These are phyloP conservation scores for Archips xylosteana DNA, from an alignment of 2,888 invertebrate species.

Conservation along the genomic window DNA sequence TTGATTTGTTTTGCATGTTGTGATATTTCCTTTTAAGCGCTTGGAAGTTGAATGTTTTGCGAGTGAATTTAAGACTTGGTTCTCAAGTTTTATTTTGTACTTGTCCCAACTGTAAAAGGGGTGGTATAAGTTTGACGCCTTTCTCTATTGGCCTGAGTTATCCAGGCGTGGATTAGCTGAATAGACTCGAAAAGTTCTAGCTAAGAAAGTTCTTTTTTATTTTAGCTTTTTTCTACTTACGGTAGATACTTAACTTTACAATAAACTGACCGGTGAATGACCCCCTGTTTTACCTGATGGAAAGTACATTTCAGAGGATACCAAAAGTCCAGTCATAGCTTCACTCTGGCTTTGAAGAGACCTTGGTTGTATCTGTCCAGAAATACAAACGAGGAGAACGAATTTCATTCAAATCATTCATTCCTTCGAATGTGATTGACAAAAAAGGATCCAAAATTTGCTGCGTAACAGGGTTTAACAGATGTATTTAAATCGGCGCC, in stretches of 20 bases:
- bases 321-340: too few species aligned
- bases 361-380: too few species aligned
- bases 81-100: background rate
- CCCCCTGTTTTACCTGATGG: too few species aligned
- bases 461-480: background rate
- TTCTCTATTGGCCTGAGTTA: background rate
- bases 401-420: too few species aligned
- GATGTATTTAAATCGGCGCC: background rate
- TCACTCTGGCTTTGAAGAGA: too few species aligned
- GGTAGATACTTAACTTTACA: too few species aligned
- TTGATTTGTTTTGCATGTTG: slow-evolving; percentile 9
- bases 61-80: slow-evolving; percentile 18
- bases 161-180: background rate
- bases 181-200: background rate
- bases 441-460: background rate
- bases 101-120: background rate
- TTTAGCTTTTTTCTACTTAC: too few species aligned
- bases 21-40: slow-evolving; percentile 13
- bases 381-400: too few species aligned
- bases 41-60: slow-evolving; percentile 15
- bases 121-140: background rate
- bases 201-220: too few species aligned
- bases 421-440: too few species aligned
- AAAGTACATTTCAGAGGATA: too few species aligned
- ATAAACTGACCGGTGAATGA: too few species aligned